These are phyloP conservation scores for Mimumesa dahlbomi DNA, from an alignment of 2,888 invertebrate species.

Conservation along the genomic window DNA sequence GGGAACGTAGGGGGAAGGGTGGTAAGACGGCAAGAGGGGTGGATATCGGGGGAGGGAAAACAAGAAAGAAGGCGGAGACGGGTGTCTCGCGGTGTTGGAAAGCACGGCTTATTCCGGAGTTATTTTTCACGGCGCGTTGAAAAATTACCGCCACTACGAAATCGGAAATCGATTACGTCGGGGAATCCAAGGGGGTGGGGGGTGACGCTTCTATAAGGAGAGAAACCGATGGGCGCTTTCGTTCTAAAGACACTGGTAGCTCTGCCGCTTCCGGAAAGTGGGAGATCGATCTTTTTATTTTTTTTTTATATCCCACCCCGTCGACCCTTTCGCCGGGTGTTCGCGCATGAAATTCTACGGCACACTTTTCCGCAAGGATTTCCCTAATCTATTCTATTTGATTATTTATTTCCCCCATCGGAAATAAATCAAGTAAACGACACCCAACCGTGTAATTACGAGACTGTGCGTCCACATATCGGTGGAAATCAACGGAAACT, in stretches of 20 bases:
- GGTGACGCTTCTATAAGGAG: slow-evolving; percentile 40
- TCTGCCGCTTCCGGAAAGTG: slow-evolving; percentile 22
- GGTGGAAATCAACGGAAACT: background rate
- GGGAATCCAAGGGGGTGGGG: slow-evolving; percentile 41
- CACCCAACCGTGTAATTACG: slow-evolving; percentile 30
- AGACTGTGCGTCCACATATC: slow-evolving; percentile 10
- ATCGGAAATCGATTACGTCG: slow-evolving; percentile 77
- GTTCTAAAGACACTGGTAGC: slow-evolving; percentile 47
- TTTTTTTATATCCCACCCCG: too few species aligned
- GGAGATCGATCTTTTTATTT: slow-evolving; percentile 55
- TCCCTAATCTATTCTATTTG: too few species aligned
- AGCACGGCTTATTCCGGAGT: slow-evolving; percentile 71
- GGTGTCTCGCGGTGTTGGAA: slow-evolving; percentile 30
- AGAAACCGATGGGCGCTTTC: slow-evolving; percentile 57
- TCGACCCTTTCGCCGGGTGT: too few species aligned
- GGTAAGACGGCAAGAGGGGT: slow-evolving; percentile 11
- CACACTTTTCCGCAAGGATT: too few species aligned
- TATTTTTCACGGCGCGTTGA: slow-evolving; percentile 75
- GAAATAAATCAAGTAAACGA: too few species aligned
- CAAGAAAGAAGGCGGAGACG: slow-evolving; percentile 7
- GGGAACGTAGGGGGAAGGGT: background rate
- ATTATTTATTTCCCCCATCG: background rate
- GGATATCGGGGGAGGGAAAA: too few species aligned
- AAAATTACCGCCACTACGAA: slow-evolving; percentile 74
- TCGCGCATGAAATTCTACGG: too few species aligned